A percentile compares a stretch with the other conserved stretches of the same genome.
Evolutionary conservation across 2,888 invertebrate species (phyloP).

Genomic region (Lypha dubia): DNA sequence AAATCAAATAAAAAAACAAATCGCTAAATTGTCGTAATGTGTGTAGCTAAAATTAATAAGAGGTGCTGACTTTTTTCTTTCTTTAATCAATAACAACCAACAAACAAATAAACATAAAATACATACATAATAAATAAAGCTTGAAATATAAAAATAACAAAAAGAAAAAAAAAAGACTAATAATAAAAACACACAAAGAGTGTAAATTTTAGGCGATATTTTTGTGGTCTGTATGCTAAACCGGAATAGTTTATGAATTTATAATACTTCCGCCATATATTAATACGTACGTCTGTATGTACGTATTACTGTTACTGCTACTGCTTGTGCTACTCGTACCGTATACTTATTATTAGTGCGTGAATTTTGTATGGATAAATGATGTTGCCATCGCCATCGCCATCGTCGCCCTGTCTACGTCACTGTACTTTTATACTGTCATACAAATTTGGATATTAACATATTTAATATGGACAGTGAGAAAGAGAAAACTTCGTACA

Average conservation of each 20-base stretch:
- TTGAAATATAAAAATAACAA: too few species aligned
- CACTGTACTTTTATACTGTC: not conserved
- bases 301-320: not conserved
- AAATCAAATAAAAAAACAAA: conserved; percentile 5
- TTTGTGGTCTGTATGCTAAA: conserved; percentile 45
- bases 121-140: not conserved
- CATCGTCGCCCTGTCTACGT: not conserved
- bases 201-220: conserved; percentile 19
- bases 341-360: not conserved
- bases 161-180: conserved; percentile 15
- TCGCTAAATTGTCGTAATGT: conserved; percentile 23
- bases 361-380: not conserved
- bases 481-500: not conserved
- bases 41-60: conserved; percentile 27
- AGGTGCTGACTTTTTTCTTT: conserved; percentile 44
- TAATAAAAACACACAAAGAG: not conserved
- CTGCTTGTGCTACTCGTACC: not conserved
- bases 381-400: not conserved
- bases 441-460: not conserved
- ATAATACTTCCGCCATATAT: conserved; percentile 68
- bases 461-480: too few species aligned
- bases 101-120: too few species aligned
- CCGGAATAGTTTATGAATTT: conserved; percentile 70
- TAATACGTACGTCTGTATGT: too few species aligned
- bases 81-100: conserved; percentile 35